Conservation (phyloP, 1,140 invertebrate genomes). For the Diploscapter pachys region DNA sequence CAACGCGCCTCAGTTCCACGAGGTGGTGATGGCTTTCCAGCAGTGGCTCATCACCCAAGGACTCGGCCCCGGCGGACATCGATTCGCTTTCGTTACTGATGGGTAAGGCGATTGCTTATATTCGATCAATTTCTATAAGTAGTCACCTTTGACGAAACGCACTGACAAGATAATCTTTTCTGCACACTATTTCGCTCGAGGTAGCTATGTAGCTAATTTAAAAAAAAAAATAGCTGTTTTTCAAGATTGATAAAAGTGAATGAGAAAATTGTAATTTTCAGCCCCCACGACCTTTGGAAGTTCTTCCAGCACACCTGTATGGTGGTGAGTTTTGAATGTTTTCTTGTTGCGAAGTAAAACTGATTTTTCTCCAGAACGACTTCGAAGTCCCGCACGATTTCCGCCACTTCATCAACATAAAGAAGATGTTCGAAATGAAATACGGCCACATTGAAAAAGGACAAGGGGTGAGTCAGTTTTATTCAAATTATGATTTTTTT, state of each 20-base stretch:
- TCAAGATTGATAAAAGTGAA: conserved; percentile 19
- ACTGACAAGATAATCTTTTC: too few species aligned
- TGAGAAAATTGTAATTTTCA: conserved; percentile 44
- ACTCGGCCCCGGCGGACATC: conserved; percentile 52
- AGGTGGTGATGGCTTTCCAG: conserved; percentile 63
- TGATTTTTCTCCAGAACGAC: conserved; percentile 1
- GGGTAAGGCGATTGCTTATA: conserved; percentile 57
- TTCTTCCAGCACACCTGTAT: conserved; percentile 68
- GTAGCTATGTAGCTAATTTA: too few species aligned
- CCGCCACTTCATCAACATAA: conserved; percentile 66
- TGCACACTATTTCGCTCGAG: too few species aligned
- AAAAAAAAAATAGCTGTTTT: not conserved
- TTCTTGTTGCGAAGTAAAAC: not conserved
- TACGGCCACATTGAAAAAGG: conserved; percentile 51
- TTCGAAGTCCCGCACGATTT: conserved; percentile 64
- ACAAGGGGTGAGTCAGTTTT: conserved; percentile 15
- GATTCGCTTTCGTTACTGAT: conserved; percentile 66
- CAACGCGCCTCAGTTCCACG: conserved; percentile 63
- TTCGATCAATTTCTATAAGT: conserved; percentile 5
- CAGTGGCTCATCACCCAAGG: conserved; percentile 63
- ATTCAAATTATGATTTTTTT: not conserved
- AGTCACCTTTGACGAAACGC: conserved; percentile 27
- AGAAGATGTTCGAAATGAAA: conserved; percentile 31
- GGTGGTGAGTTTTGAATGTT: conserved; percentile 53
- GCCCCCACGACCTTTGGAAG: conserved; percentile 68